Conservation (phyloP, 2,888 invertebrate genomes). For the Alloplasta piceator region DNA sequence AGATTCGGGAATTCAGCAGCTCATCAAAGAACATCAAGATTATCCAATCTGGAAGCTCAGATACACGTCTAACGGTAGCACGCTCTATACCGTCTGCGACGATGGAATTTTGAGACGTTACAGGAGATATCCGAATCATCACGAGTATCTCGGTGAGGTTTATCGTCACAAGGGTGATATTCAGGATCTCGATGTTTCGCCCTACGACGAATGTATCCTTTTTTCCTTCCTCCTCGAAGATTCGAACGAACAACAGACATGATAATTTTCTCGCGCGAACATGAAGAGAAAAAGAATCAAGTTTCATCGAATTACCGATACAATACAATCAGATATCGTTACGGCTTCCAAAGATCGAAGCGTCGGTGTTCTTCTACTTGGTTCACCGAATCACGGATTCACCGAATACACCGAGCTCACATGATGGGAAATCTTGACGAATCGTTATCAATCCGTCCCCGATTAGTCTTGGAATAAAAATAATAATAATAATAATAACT, state of each 20-base stretch:
- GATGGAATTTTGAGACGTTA: constrained; percentile 83
- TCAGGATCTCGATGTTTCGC: constrained; percentile 84
- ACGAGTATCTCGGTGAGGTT: constrained; percentile 83
- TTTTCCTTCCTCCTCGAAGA: constrained; percentile 44
- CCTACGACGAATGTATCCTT: constrained; percentile 85
- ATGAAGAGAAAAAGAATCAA: neutral
- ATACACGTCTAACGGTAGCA: constrained; percentile 83
- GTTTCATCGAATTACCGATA: constrained; percentile 38
- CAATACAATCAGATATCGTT: constrained; percentile 79
- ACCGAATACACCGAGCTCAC: constrained; percentile 84
- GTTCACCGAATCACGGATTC: constrained; percentile 84
- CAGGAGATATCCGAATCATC: constrained; percentile 83
- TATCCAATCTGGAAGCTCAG: constrained; percentile 83
- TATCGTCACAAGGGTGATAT: constrained; percentile 83
- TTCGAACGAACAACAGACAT: neutral
- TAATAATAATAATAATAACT: constrained; percentile 21
- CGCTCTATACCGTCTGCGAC: constrained; percentile 83
- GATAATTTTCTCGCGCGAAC: neutral
- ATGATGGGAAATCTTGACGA: constrained; percentile 73
- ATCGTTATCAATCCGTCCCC: constrained; percentile 62
- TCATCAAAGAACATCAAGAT: constrained; percentile 81
- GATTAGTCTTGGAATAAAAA: constrained; percentile 7
- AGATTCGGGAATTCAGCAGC: constrained; percentile 82
- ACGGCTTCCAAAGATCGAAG: constrained; percentile 84
- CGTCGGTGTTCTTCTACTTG: constrained; percentile 83